A percentile compares a stretch with the other conserved stretches of the same genome.
These are phyloP conservation scores for Lepisosteus osseus DNA, from an alignment of 2,113 vertebrate species.

Conservation along the genomic window DNA sequence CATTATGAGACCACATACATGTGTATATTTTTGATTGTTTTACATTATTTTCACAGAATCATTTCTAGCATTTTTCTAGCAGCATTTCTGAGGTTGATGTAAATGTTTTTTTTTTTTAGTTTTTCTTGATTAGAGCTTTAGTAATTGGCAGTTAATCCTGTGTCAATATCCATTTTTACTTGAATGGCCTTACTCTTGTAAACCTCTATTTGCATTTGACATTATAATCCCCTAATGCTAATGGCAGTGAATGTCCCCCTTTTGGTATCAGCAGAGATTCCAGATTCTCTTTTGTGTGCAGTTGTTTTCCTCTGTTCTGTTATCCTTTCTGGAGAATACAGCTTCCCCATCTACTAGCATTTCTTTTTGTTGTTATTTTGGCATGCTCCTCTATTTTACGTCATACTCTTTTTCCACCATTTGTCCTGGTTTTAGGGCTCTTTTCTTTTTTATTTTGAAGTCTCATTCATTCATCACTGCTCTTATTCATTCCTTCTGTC, in stretches of 20 bases:
- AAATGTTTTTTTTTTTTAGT: background rate
- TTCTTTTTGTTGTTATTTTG: conserved; percentile 5
- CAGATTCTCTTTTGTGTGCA: background rate
- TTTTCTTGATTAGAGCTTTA: background rate
- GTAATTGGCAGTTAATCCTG: background rate
- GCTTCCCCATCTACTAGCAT: background rate
- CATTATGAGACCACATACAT: background rate
- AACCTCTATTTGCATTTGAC: background rate
- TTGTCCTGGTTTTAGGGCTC: background rate
- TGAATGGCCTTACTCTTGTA: background rate
- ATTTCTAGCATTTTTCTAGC: background rate
- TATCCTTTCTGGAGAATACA: background rate
- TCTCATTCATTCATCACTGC: background rate
- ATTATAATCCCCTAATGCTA: conserved; percentile 8
- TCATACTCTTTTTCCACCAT: background rate
- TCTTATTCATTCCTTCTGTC: background rate
- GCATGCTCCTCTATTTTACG: background rate
- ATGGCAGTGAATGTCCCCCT: background rate
- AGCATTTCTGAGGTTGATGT: background rate
- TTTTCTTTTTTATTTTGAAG: background rate
- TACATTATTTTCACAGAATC: too few species aligned
- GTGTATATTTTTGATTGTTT: background rate
- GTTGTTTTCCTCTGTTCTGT: background rate
- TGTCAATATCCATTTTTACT: background rate
- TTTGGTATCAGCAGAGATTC: background rate